Evolutionary conservation across 2,113 vertebrate genomes (phyloP).

Genomic region (Alouatta palliata): DNA sequence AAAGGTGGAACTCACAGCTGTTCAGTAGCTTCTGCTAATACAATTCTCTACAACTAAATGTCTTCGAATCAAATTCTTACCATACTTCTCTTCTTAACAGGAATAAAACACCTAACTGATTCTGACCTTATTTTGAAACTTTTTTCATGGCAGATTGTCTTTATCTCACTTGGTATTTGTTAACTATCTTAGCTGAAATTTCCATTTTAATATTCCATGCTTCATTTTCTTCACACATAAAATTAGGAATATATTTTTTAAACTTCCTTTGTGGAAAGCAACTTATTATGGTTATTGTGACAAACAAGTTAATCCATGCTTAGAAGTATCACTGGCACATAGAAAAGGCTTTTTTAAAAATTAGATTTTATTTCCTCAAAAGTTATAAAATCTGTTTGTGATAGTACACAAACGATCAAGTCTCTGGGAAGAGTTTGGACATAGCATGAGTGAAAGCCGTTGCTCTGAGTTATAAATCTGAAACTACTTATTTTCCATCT

Average conservation of each 20-base stretch:
- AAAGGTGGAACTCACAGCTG: not conserved
- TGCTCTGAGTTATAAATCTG: not conserved
- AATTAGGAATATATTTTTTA: not conserved
- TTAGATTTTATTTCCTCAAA: not conserved
- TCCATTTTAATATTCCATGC: not conserved
- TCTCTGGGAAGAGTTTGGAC: not conserved
- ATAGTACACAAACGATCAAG: not conserved
- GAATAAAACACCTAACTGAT: not conserved
- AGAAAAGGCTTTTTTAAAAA: not conserved
- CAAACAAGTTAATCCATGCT: not conserved
- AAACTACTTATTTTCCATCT: not conserved
- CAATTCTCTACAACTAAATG: not conserved
- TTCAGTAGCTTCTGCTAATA: not conserved
- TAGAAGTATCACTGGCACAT: not conserved
- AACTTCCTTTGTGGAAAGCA: not conserved
- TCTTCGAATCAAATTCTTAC: not conserved
- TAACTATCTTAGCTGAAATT: not conserved
- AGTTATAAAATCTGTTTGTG: not conserved
- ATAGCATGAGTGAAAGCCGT: not conserved
- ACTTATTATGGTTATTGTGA: not conserved
- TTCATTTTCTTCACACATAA: not conserved
- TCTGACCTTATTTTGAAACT: not conserved
- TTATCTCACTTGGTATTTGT: not conserved
- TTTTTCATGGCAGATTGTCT: not conserved
- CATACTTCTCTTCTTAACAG: not conserved